phyloP scores from a whole-genome alignment of 2,113 vertebrate species.

The Leuciscus idus region DNA sequence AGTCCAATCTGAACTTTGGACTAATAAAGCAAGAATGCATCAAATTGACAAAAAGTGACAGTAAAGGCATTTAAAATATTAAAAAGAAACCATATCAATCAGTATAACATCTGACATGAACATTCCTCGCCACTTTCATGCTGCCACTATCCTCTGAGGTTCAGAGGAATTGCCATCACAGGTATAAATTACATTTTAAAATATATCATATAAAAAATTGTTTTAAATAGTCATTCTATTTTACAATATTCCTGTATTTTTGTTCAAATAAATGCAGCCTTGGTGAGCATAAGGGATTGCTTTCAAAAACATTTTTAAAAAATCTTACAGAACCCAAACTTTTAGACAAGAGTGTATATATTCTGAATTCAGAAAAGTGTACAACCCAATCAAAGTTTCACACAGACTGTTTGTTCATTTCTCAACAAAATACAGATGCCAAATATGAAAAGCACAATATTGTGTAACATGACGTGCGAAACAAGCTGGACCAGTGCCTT shows the following conservation, averaged over 20 bases:
- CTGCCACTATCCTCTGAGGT: neutral
- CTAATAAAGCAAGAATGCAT: neutral
- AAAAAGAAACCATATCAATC: neutral
- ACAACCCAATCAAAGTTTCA: neutral
- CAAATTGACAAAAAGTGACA: neutral
- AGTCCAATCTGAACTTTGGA: neutral
- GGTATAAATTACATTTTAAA: too few species aligned
- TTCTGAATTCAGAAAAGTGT: neutral
- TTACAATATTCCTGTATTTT: neutral
- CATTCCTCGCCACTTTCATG: neutral
- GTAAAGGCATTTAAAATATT: neutral
- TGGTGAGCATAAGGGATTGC: too few species aligned
- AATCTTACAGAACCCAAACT: neutral
- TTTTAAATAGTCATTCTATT: neutral
- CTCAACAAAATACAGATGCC: neutral
- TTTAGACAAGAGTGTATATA: neutral
- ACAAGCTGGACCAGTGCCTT: neutral
- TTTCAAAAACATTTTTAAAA: too few species aligned
- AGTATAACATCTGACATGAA: neutral
- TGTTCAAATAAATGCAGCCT: neutral
- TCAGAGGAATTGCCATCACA: neutral
- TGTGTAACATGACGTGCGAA: neutral
- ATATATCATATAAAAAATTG: neutral
- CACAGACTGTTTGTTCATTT: neutral
- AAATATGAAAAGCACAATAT: neutral